phyloP scores from a whole-genome alignment of 2,888 invertebrate species.

The Dryococelus australis region DNA sequence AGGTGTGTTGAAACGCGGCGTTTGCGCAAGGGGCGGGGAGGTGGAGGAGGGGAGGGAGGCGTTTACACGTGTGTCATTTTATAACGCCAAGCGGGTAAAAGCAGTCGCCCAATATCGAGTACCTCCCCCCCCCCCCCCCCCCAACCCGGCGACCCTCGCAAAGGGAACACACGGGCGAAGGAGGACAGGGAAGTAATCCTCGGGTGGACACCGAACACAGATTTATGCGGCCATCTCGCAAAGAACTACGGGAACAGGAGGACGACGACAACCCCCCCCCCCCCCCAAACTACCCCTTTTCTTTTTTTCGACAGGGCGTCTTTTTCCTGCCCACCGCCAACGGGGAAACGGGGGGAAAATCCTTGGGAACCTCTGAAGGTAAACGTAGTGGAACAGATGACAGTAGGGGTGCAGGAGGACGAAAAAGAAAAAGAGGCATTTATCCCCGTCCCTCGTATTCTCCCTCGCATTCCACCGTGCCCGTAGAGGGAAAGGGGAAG shows the following conservation, averaged over 20 bases:
- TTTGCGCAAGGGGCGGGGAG: too few species aligned
- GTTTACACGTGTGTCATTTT: too few species aligned
- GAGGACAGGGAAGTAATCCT: background rate
- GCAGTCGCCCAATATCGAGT: too few species aligned
- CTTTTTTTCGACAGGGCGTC: background rate
- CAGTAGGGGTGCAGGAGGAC: background rate
- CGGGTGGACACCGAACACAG: background rate
- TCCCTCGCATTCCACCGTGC: background rate
- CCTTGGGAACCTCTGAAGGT: background rate
- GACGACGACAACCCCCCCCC: background rate
- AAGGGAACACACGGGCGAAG: too few species aligned
- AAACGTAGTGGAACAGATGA: slow-evolving; percentile 1
- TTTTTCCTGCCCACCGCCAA: background rate
- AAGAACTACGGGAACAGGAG: background rate
- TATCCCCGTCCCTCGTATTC: background rate
- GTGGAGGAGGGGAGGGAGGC: too few species aligned
- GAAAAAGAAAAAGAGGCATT: background rate
- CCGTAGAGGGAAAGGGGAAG: background rate
- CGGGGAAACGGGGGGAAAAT: background rate
- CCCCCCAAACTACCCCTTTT: too few species aligned
- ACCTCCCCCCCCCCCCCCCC: too few species aligned
- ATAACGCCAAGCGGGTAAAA: too few species aligned
- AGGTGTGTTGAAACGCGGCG: too few species aligned
- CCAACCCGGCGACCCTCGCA: too few species aligned
- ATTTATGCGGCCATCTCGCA: background rate